These are phyloP conservation scores for Tipula unca DNA, from an alignment of 2,888 invertebrate species.

Conservation along the genomic window DNA sequence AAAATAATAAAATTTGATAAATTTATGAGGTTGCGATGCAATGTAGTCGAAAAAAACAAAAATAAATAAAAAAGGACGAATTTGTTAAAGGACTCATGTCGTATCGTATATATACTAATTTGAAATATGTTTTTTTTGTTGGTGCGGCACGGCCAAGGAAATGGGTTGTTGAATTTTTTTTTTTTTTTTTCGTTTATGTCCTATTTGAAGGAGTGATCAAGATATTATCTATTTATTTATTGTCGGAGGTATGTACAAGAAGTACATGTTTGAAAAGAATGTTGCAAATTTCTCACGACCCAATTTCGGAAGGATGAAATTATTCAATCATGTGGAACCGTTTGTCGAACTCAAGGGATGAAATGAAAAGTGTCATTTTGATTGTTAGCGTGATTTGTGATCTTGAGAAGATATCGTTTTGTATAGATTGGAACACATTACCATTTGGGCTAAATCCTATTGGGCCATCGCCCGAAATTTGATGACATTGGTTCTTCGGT, in stretches of 20 bases:
- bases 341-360: too few relatives aligned
- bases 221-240: not conserved
- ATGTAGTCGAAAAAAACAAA: not conserved
- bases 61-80: not conserved
- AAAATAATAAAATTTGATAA: not conserved
- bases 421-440: too few relatives aligned
- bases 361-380: too few relatives aligned
- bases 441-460: too few relatives aligned
- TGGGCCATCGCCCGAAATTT: too few relatives aligned
- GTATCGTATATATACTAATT: not conserved
- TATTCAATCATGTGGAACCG: too few relatives aligned
- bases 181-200: too few relatives aligned
- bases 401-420: too few relatives aligned
- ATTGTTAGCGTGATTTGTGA: too few relatives aligned
- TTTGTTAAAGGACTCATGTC: not conserved
- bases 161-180: not conserved
- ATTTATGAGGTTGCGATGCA: not conserved
- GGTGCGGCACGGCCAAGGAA: not conserved
- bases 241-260: not conserved
- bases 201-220: not conserved
- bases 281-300: not conserved
- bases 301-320: not conserved
- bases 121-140: not conserved
- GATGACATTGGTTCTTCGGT: too few relatives aligned
- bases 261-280: too few relatives aligned